Evolutionary conservation across 2,113 vertebrate genomes (phyloP), one percentile per base, ranked within the genome.

Genomic region (Chelonoidis abingdonii): DNA sequence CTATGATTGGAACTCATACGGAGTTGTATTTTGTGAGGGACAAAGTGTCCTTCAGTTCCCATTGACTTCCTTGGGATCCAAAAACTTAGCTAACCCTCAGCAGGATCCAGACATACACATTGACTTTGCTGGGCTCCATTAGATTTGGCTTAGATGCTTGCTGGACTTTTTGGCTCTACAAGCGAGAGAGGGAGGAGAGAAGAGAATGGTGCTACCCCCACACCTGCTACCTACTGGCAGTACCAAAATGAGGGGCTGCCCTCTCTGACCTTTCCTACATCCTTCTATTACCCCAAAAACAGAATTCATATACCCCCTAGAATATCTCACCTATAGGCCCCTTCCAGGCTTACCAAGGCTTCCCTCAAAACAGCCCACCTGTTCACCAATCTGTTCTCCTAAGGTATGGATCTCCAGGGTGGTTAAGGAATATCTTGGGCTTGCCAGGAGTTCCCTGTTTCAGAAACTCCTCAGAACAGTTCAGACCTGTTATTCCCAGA

Each of bases 21-120:
- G 80, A 84, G 10, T 41, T 83, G 1, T 1, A 17, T 29, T 69
- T 89, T 92, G 17, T 0, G 0, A 31, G n/a, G 16, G 80, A 0
- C 75, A 76, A 72, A 27, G 41, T 76, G 24, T 47, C 25, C 22
- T 90, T 92, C 50, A 31, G 11, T 27, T 76, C 41, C 41, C 22
- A 21, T 44, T 62, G 35, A 35, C 52, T 82, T 47, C 14, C 38
- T 24, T 80, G 1, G 21, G 56, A 90, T n/a, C 2, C 10, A 44
- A 9, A 10, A 11, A 7, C 22, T 83, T 84, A n/a, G n/a, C 41
- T n/a, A 56, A 13, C 12, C 14, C 11, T 91, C 83, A 76, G 24
- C 4, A 2, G 81, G 76, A 5, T 49, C 24, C 21, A 81, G 7
- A 7, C 1, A 3, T 7, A 12, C 29, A 79, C 11, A 19, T 0